Evolutionary conservation across 2,888 invertebrate genomes (phyloP).

Genomic region (Eubasilissa splendida): DNA sequence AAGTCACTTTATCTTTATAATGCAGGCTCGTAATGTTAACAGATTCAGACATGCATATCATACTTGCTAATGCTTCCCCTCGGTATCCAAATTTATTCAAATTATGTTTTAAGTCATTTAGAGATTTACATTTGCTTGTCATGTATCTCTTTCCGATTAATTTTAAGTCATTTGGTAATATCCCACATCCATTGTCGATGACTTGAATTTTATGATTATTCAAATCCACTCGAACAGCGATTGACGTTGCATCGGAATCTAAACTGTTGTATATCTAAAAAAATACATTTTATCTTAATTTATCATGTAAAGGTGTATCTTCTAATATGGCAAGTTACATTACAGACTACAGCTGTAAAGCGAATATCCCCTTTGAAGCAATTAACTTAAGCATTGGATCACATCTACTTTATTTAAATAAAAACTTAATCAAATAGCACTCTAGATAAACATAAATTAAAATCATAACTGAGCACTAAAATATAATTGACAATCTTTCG

Average conservation of each 20-base stretch:
- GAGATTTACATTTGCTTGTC: constrained; percentile 76
- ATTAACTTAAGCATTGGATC: no score
- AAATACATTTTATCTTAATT: constrained; percentile 24
- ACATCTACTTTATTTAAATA: no score
- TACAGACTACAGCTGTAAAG: no score
- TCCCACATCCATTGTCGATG: constrained; percentile 84
- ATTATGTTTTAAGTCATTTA: constrained; percentile 70
- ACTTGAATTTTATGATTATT: constrained; percentile 78
- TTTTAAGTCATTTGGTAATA: constrained; percentile 72
- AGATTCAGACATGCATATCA: constrained; percentile 72
- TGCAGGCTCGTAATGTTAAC: constrained; percentile 76
- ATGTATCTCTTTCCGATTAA: constrained; percentile 75
- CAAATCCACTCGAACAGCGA: constrained; percentile 79
- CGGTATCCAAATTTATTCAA: constrained; percentile 77
- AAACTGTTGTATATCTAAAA: constrained; percentile 79
- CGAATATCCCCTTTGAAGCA: no score
- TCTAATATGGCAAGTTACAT: no score
- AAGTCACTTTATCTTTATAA: constrained; percentile 69
- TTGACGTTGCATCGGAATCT: constrained; percentile 79
- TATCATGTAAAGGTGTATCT: neutral
- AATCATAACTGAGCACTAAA: no score
- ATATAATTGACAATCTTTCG: no score
- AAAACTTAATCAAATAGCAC: no score
- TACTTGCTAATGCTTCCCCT: constrained; percentile 79
- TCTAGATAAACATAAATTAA: no score